A percentile compares a stretch with the other conserved stretches of the same genome.
phyloP scores from a whole-genome alignment of 2,797 vertebrate species.

The Lycodopsis pacificus region DNA sequence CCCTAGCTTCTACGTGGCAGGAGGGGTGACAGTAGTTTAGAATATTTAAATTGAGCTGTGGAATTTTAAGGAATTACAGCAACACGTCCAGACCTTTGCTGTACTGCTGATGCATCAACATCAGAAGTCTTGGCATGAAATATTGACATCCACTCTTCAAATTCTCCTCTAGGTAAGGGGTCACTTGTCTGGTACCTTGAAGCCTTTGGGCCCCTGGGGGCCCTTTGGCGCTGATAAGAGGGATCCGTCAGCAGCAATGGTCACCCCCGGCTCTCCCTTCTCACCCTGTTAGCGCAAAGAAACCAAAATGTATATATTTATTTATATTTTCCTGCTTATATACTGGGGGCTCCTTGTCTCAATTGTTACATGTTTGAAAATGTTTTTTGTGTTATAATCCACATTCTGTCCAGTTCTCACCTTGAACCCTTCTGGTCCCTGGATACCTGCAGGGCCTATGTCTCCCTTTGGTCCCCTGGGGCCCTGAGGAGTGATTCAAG shows the following conservation, averaged over 20 bases:
- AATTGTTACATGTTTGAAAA: neutral
- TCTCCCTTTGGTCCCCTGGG: conserved; percentile 93
- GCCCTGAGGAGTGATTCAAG: conserved; percentile 79
- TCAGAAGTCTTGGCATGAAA: neutral
- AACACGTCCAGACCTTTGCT: neutral
- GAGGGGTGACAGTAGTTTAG: neutral
- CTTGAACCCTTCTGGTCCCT: conserved; percentile 87
- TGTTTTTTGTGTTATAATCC: neutral
- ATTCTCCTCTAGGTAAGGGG: neutral
- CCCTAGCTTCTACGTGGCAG: neutral
- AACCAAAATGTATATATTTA: neutral
- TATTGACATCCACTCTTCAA: neutral
- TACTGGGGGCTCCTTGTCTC: neutral
- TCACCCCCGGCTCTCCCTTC: conserved; percentile 91
- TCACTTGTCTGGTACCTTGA: conserved; percentile 64
- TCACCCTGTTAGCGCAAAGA: conserved; percentile 86
- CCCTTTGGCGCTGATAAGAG: conserved; percentile 78
- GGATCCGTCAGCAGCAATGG: conserved; percentile 88
- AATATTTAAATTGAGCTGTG: neutral
- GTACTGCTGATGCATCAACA: neutral
- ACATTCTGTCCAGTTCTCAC: conserved; percentile 69
- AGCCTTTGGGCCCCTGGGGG: conserved; percentile 87
- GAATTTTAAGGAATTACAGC: neutral
- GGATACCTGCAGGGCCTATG: conserved; percentile 82
- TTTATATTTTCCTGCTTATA: neutral